phyloP scores from a whole-genome alignment of 2,113 vertebrate species.

The Tenrec ecaudatus region DNA sequence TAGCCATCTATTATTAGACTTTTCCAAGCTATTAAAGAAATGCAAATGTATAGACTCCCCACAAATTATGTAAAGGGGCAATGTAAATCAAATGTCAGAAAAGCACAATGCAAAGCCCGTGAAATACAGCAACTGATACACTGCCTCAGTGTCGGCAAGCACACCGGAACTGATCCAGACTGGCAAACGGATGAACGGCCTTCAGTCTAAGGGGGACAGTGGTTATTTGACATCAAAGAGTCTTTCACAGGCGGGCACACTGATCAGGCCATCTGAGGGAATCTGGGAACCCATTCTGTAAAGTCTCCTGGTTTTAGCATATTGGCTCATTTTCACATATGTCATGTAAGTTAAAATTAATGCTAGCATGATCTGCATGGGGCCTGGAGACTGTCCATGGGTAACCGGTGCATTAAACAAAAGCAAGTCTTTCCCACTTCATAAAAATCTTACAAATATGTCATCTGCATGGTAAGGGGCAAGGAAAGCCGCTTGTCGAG shows the following conservation, averaged over 20 bases:
- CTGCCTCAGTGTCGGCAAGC: background rate
- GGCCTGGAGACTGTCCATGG: background rate
- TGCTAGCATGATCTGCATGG: background rate
- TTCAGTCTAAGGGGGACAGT: background rate
- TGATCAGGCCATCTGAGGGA: background rate
- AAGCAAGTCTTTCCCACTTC: background rate
- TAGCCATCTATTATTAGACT: background rate
- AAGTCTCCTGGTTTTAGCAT: background rate
- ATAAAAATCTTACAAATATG: slow-evolving; percentile 6
- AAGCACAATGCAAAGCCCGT: background rate
- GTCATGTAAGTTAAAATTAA: background rate
- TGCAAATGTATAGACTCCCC: background rate
- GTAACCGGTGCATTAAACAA: background rate
- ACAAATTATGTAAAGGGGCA: background rate
- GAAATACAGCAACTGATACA: slow-evolving; percentile 29
- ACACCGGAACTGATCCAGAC: background rate
- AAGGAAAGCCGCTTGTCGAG: background rate
- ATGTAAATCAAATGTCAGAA: background rate
- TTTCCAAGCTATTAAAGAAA: slow-evolving; percentile 1
- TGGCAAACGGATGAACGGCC: background rate
- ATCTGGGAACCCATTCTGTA: background rate
- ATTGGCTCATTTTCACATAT: background rate
- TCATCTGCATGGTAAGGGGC: slow-evolving; percentile 21
- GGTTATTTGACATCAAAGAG: no score
- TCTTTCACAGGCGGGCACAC: background rate